Evolutionary conservation across 2,113 vertebrate species (phyloP).

Genomic region (Dolichallabes microphthalmus): DNA sequence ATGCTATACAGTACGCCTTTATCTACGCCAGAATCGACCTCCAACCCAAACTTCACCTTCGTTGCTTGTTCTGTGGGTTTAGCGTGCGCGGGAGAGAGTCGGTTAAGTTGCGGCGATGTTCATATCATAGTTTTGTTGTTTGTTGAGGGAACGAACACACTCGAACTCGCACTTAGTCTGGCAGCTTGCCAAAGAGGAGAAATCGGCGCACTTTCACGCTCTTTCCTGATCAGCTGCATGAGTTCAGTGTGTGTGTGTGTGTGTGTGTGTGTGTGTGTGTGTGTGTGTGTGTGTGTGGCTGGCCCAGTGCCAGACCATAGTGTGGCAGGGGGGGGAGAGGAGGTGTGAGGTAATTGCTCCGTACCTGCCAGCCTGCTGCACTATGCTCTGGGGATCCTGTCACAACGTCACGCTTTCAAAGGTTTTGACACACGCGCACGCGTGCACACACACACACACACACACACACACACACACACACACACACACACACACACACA

Average conservation of each 20-base stretch:
- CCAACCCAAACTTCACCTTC: neutral
- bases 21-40: neutral
- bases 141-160: constrained; percentile 35
- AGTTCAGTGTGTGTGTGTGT: constrained; percentile 31
- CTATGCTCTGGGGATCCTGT: constrained; percentile 49
- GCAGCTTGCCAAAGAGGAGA: constrained; percentile 40
- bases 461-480: constrained; percentile 8
- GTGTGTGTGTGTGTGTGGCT: neutral
- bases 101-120: neutral
- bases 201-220: constrained; percentile 27
- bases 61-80: neutral
- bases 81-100: no score
- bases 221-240: constrained; percentile 20
- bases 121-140: neutral
- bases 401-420: constrained; percentile 44
- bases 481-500: constrained; percentile 12
- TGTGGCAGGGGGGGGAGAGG: constrained; percentile 40
- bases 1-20: no score
- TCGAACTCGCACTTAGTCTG: neutral
- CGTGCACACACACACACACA: constrained; percentile 29
- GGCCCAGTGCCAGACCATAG: constrained; percentile 35
- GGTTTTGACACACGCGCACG: constrained; percentile 34
- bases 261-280: constrained; percentile 30
- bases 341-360: constrained; percentile 71
- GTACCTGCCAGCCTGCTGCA: constrained; percentile 65